Evolutionary conservation across 2,113 vertebrate species (phyloP), one percentile per base, ranked within the genome.

Genomic region (Hepsetus odoe): DNA sequence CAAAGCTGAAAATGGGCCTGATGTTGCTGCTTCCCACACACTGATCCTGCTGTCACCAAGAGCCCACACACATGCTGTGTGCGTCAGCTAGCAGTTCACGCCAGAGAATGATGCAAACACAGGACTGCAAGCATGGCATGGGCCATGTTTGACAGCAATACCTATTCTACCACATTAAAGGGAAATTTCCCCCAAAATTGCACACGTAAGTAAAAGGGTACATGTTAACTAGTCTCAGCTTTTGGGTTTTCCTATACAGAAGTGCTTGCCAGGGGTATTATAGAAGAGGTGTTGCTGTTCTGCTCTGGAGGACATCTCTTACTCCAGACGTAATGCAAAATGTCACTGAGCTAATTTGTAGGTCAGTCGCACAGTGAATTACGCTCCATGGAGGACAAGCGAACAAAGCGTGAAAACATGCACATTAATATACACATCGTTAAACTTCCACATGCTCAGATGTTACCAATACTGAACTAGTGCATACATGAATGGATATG

Each of bases 341-440:
- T 53, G 20, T 53, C 49, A 53, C 49, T 22, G 20, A 53, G 49
- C 49, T 53, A 53, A 53, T 53, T 53, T 53, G 49, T 53, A n/a
- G 49, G 49, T 53, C 49, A 53, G 49, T n/a, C 20, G n/a, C 49
- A 46, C 44, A 53, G 49, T 53, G 49, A 53, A n/a, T n/a, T 53
- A 20, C 9, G 5, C 4, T 22, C 49, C 7, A 7, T 53, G 18
- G 49, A 53, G 49, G 49, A 53, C 49, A 64, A 46, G 44, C 18
- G 44, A 46, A 49, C 16, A 49, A 14, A 49, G 4, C 44, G 67
- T 9, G 46, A 64, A 67, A 32, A 38, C 26, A 67, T 7, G 38
- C 20, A 72, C 35, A 59, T 58, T 32, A 38, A 35, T 20, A 1
- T 18, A 58, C 70, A 56, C 49, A 26, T 24, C 12, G 10, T 56